phyloP scores from a whole-genome alignment of 2,888 invertebrate genomes.

The Oasisia sp. region DNA sequence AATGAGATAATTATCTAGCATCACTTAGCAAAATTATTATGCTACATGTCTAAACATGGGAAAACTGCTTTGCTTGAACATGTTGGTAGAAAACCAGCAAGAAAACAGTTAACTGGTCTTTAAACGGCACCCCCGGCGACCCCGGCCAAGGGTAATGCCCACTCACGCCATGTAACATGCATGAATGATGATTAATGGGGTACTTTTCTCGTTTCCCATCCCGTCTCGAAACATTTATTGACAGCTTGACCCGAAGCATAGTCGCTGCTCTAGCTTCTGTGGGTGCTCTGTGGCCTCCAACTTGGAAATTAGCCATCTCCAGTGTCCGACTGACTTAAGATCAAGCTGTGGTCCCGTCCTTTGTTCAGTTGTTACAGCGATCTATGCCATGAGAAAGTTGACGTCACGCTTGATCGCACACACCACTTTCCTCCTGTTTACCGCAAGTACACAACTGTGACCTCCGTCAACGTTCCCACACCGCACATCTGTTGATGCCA shows the following conservation, averaged over 20 bases:
- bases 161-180: background rate
- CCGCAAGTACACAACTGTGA: background rate
- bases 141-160: background rate
- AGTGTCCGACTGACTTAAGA: background rate
- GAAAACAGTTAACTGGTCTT: background rate
- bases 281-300: background rate
- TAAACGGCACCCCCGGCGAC: background rate
- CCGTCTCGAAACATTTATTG: background rate
- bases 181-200: slow-evolving; percentile 3
- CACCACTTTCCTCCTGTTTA: slow-evolving; percentile 5
- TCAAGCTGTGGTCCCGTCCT: background rate
- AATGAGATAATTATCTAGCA: background rate
- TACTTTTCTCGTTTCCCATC: background rate
- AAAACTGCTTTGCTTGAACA: background rate
- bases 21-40: background rate
- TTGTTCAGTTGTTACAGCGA: background rate
- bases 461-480: background rate
- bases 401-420: background rate
- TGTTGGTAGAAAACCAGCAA: background rate
- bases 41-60: background rate
- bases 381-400: background rate
- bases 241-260: background rate
- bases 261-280: background rate
- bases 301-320: slow-evolving; percentile 3
- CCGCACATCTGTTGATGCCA: background rate